Evolutionary conservation across 2,888 invertebrate genomes (phyloP), one percentile per base, ranked within the genome.

Genomic region (Atethmia centrago): DNA sequence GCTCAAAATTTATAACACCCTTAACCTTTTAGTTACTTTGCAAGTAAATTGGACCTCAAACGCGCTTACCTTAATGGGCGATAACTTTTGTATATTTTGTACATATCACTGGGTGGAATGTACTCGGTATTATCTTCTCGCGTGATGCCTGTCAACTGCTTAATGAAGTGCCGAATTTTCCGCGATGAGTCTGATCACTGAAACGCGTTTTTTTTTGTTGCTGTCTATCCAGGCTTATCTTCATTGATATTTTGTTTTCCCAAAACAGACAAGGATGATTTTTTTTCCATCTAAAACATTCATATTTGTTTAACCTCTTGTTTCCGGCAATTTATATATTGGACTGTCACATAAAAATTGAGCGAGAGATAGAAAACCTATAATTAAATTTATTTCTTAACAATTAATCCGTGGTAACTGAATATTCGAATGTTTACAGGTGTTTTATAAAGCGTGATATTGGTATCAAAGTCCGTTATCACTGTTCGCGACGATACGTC

Each of bases 1-100:
- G 93, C 92, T 91, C 92, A 91, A 94, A 95, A 96, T 96, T 95
- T 96, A 95, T 94, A 95, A 93, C 94, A 92, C 94, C 93, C 91
- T 93, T 91, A 92, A 92, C 93, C 93, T 94, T 94, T 93, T 92
- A 93, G 91, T 92, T 92, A 93, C 91, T 93, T 90, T 91, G 90
- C 89, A 88, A 92, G 87, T 88, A 89, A 91, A 92, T 92, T 91
- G 83, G 85, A 93, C 92, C 92, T 89, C 92, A 92, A 91, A 92
- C 85, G 79, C 82, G 87, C 88, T 91, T 88, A 86, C 85, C 74
- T 75, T 89, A 87, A 89, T 87, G 84, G 86, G 76, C 80, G 77
- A 84, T 88, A 88, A 88, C 80, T 84, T 86, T 82, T 63, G 64
- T 71, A 73, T 74, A 66, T 80, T 79, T 77, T 68, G 47, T 62